Evolutionary conservation across 2,888 invertebrate genomes (phyloP), one percentile per base, ranked within the genome.

Genomic region (Cheilosia urbana): DNA sequence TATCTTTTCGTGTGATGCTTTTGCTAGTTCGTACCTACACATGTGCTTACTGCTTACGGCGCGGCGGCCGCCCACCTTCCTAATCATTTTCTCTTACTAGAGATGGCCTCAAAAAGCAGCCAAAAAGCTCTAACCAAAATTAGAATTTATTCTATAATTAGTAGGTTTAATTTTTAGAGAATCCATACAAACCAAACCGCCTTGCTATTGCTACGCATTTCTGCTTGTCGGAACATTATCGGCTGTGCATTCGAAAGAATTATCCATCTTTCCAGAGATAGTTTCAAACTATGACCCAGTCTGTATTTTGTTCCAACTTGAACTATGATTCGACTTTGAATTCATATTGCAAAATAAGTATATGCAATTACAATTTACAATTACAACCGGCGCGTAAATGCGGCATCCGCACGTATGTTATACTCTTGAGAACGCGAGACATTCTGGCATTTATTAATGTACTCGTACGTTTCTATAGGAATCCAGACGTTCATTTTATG

Each of bases 81-180:
- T 49, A 65, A 69, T 75, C 65, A 76, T 76, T 58, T 69, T 80
- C 75, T 84, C 63, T 65, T 58, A 34, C 65, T 66, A 66, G 75
- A 75, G 37, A 79, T 75, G 75, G 84, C 84, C 84, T 84, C 80
- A 84, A 84, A 80, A 84, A 79, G 79, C 75, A 84, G 69, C 84
- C 73, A 84, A 79, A 84, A 84, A 84, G 80, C 84, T 80, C 69
- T 73, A 84, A 84, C 84, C 81, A 75, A 84, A 84, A 84, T 84
- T 84, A 84, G 84, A 84, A 84, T 84, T 84, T 84, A 80, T 84
- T 79, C 84, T 84, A 84, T 71, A 84, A 84, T 84, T 84, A 84
- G 84, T 84, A 63, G 75, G 45, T 80, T 69, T 19, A 47, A 60
- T 40, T 79, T 68, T 58, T 30, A 65, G 27, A 68, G 34, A 66